Evolutionary conservation across 2,113 vertebrate genomes (phyloP), one percentile per base, ranked within the genome.

Genomic region (Leucoraja erinaceus): DNA sequence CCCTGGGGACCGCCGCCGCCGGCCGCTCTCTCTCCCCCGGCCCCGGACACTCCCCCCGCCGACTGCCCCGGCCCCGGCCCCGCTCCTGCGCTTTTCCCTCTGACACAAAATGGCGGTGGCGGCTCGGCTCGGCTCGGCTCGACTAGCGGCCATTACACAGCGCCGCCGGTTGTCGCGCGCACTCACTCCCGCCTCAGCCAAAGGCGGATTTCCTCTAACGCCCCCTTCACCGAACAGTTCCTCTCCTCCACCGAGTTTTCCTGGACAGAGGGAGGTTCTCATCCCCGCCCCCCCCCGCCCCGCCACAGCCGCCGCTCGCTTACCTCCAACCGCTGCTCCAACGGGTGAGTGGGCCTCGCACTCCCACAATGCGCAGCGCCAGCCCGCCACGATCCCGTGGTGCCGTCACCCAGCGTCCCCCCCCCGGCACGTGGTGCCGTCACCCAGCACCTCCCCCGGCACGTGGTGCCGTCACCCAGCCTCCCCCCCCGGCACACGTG

Each of bases 101-200:
- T 72, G 18, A 47, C 11, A 91, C 88, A 91, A 91, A 91, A 91
- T 91, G 88, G 88, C 88, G 88, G 38, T 47, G 33, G 33, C 66
- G 28, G 59, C 84, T n/a, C 18, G 38, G 16, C 38, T n/a, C 18
- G 38, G 16, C 38, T 47, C 4, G 38, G 0, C 2, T 38, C 38
- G 28, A 63, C 47, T 18, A 88, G 66, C 56, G 61, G 63, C 88
- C 88, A 33, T 68, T 33, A 90, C 38, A 47, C 38, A 47, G 38
- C 38, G 38, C 38, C 38, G 38, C 38, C 66, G 20, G 22, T 8
- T n/a, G 28, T 6, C 61, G 14, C 5, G n/a, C n/a, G n/a, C n/a
- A n/a, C n/a, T n/a, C n/a, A 11, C 56, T 16, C 14, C 20, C 70
- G 22, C 38, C 28, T 18, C 22, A 5, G 3, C 66, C 22, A 31